phyloP scores from a whole-genome alignment of 1,140 invertebrate species.

The Euura lappo region DNA sequence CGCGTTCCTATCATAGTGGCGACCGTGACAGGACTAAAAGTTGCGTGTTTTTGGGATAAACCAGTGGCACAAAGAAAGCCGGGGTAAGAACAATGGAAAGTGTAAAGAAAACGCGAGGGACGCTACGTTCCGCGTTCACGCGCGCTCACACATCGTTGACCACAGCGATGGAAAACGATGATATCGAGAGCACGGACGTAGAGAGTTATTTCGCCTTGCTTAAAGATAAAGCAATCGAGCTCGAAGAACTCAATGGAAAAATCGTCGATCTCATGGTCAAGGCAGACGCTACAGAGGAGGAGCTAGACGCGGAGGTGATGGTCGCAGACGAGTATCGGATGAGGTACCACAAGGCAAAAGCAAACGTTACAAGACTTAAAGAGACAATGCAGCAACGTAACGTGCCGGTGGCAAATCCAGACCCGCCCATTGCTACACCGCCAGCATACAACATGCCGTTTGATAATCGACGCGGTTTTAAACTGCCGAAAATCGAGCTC shows the following conservation, averaged over 20 bases:
- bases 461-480: constrained; percentile 17
- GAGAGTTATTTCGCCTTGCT: not conserved
- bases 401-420: not conserved
- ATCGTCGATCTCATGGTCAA: not conserved
- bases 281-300: not conserved
- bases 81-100: no score
- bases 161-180: no score
- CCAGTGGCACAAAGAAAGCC: not conserved
- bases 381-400: not conserved
- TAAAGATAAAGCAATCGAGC: not conserved
- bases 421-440: not conserved
- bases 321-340: not conserved
- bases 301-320: not conserved
- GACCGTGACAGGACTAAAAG: not conserved
- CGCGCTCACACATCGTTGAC: not conserved
- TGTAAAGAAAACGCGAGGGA: no score
- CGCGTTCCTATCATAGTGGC: no score
- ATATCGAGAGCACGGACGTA: not conserved
- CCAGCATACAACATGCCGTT: not conserved
- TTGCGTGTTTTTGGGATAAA: not conserved
- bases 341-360: not conserved
- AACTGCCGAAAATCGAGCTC: constrained; percentile 38
- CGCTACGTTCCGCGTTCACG: not conserved
- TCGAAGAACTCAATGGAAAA: not conserved
- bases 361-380: not conserved